phyloP scores from a whole-genome alignment of 2,113 vertebrate species.

The Halichoerus grypus region DNA sequence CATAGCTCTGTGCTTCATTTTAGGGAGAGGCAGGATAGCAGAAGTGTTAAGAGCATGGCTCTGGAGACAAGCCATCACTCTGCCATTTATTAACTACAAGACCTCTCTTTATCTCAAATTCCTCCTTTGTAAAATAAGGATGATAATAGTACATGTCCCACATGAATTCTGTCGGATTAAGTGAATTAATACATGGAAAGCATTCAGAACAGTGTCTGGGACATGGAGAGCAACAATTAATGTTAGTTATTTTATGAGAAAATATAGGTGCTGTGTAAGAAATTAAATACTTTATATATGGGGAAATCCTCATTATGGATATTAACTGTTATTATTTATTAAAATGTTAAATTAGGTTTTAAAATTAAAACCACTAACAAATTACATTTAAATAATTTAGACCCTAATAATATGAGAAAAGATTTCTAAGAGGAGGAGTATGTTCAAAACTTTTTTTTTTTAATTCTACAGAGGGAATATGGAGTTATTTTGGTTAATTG shows the following conservation, averaged over 20 bases:
- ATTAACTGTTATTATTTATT: slow-evolving; percentile 83
- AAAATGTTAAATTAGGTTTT: slow-evolving; percentile 78
- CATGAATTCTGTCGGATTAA: slow-evolving; percentile 60
- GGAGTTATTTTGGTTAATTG: slow-evolving; percentile 65
- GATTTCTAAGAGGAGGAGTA: slow-evolving; percentile 57
- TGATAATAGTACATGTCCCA: slow-evolving; percentile 10
- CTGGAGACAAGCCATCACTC: not conserved
- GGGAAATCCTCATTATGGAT: slow-evolving; percentile 64
- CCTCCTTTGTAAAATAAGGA: slow-evolving; percentile 17
- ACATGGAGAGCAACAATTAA: slow-evolving; percentile 50
- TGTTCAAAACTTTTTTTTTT: slow-evolving; percentile 29
- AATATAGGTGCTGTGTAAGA: slow-evolving; percentile 71
- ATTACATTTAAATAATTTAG: slow-evolving; percentile 80
- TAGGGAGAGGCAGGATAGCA: not conserved
- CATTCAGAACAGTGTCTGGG: slow-evolving; percentile 11
- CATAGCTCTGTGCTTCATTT: not conserved
- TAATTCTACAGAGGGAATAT: slow-evolving; percentile 57
- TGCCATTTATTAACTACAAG: not conserved
- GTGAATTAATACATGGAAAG: slow-evolving; percentile 61
- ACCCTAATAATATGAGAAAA: slow-evolving; percentile 72
- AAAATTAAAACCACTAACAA: slow-evolving; percentile 81
- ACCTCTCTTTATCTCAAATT: slow-evolving; percentile 25
- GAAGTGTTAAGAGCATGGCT: not conserved
- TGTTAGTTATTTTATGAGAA: slow-evolving; percentile 76
- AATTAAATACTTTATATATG: slow-evolving; percentile 76